A percentile compares a stretch with the other conserved stretches of the same genome.
Evolutionary conservation across 2,888 invertebrate genomes (phyloP).

Genomic region (Branchipolynoe longqiensis): DNA sequence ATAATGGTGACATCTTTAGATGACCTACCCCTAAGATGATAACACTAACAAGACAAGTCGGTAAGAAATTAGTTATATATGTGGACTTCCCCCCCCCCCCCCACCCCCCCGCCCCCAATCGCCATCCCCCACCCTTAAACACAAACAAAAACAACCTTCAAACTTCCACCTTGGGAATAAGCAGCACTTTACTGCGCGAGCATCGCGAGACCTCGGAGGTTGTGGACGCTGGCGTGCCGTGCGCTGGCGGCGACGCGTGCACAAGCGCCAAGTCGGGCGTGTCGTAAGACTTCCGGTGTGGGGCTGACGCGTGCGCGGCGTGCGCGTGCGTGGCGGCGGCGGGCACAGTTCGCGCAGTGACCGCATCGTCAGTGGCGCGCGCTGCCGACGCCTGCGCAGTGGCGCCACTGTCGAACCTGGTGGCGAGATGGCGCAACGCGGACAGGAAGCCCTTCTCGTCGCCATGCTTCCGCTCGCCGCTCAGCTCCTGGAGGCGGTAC

Average conservation of each 20-base stretch:
- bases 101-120: too few relatives aligned
- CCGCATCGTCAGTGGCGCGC: not conserved
- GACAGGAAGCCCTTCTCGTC: constrained; percentile 55
- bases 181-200: not conserved
- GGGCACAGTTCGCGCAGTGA: too few relatives aligned
- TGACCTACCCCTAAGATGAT: too few relatives aligned
- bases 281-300: constrained; percentile 19
- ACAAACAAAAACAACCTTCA: too few relatives aligned
- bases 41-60: too few relatives aligned
- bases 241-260: not conserved
- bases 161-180: constrained; percentile 1
- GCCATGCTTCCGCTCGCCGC: constrained; percentile 42
- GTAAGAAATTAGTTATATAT: too few relatives aligned
- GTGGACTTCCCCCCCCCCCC: too few relatives aligned
- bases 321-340: not conserved
- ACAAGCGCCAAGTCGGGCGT: constrained; percentile 39
- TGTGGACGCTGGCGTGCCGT: not conserved
- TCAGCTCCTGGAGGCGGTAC: constrained; percentile 62
- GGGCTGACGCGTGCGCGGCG: not conserved
- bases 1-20: too few relatives aligned
- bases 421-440: constrained; percentile 6
- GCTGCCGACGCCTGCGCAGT: too few relatives aligned
- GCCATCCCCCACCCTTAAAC: too few relatives aligned
- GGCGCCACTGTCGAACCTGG: not conserved
- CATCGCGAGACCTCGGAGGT: not conserved